phyloP scores from a whole-genome alignment of 2,888 invertebrate genomes.

The Gnatocerus cornutus region DNA sequence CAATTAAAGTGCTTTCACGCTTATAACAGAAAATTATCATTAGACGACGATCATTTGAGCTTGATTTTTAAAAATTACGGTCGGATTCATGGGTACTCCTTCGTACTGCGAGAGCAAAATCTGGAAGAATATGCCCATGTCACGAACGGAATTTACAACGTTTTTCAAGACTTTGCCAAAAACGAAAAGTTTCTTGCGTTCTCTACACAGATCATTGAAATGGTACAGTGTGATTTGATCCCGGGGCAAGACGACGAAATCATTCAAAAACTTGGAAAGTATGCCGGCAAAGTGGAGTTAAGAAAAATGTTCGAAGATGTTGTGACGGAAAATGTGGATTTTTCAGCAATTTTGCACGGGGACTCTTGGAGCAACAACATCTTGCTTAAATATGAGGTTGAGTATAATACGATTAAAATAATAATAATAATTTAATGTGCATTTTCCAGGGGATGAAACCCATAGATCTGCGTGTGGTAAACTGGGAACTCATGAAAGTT shows the following conservation, averaged over 20 bases:
- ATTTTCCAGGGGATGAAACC: slow-evolving; percentile 2
- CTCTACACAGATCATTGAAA: neutral
- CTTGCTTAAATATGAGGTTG: slow-evolving; percentile 60
- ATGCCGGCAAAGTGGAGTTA: neutral
- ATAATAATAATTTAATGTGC: too few species aligned
- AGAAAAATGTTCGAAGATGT: neutral
- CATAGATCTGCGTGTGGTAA: slow-evolving; percentile 46
- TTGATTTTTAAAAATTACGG: slow-evolving; percentile 55
- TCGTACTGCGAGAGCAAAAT: slow-evolving; percentile 51
- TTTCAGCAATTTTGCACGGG: slow-evolving; percentile 58
- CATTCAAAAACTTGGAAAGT: slow-evolving; percentile 15
- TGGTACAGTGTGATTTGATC: neutral
- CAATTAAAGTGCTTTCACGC: slow-evolving; percentile 51
- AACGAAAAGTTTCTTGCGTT: neutral
- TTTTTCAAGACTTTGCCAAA: slow-evolving; percentile 11
- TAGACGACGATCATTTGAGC: slow-evolving; percentile 54
- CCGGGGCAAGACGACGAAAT: slow-evolving; percentile 8
- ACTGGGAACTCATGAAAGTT: slow-evolving; percentile 48
- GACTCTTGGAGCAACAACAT: slow-evolving; percentile 62
- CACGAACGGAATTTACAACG: neutral
- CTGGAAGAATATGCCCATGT: slow-evolving; percentile 45
- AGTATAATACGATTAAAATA: too few species aligned
- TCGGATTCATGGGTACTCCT: slow-evolving; percentile 56
- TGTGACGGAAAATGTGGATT: slow-evolving; percentile 1
- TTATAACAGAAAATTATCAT: slow-evolving; percentile 36